Conservation (phyloP, 2,888 invertebrate species). For the Eupithecia tripunctaria region DNA sequence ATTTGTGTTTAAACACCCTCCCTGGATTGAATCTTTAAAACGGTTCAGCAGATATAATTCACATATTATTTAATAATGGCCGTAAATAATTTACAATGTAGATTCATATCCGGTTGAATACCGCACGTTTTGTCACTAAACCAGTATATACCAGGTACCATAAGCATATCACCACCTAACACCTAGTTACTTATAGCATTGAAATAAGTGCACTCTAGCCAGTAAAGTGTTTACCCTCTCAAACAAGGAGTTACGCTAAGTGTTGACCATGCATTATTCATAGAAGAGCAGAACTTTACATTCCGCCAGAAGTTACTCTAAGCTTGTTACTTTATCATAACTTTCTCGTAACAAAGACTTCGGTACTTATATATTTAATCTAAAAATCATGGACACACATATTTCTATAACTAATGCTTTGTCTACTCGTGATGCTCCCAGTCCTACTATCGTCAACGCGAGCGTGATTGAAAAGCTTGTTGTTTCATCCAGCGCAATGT, state of each 20-base stretch:
- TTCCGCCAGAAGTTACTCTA: not conserved
- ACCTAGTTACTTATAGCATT: not conserved
- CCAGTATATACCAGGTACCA: not conserved
- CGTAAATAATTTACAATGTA: no score
- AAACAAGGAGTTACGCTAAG: slow-evolving; percentile 25
- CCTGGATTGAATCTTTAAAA: not conserved
- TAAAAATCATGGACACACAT: not conserved
- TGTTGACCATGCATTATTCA: slow-evolving; percentile 21
- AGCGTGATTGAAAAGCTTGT: no score
- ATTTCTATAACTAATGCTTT: not conserved
- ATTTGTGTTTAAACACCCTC: no score
- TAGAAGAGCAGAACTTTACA: slow-evolving; percentile 4
- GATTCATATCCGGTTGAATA: not conserved
- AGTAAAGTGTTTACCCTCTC: slow-evolving; percentile 3
- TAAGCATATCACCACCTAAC: not conserved
- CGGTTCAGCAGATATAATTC: no score
- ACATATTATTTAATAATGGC: no score
- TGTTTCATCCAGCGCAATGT: no score
- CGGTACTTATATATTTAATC: not conserved
- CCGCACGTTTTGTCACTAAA: not conserved
- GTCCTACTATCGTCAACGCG: no score
- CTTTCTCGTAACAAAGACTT: not conserved
- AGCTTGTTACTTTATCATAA: slow-evolving; percentile 4
- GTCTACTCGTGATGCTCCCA: not conserved
- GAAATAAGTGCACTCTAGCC: slow-evolving; percentile 1